Evolutionary conservation across 23 tunicate species (phyloP).

Genomic region (Botrylloides violaceus): DNA sequence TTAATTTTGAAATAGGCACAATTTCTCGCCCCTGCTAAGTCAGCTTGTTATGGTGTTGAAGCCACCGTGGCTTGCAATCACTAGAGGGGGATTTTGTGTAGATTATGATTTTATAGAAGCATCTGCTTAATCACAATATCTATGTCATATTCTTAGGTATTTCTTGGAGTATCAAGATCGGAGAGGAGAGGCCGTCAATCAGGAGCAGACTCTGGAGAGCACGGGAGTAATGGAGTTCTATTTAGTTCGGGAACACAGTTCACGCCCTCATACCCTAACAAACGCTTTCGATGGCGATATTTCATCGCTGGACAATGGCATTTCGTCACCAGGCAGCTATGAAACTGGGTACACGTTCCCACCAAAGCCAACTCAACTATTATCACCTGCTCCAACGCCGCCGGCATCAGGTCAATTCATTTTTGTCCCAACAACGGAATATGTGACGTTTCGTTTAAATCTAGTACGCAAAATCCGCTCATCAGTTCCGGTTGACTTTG

Average conservation of each 20-base stretch:
- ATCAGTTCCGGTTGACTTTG: neutral
- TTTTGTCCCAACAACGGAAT: conserved; percentile 19
- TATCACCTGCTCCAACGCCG: neutral
- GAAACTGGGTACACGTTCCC: conserved; percentile 18
- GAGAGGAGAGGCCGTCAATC: conserved; percentile 53
- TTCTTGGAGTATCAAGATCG: conserved; percentile 55
- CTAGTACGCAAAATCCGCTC: conserved; percentile 16
- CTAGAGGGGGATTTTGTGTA: too few species aligned
- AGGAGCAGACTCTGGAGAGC: conserved; percentile 79
- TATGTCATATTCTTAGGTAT: conserved; percentile 17
- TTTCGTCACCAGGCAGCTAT: neutral
- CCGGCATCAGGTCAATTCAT: conserved; percentile 1
- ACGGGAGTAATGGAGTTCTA: conserved; percentile 81
- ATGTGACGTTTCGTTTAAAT: conserved; percentile 11
- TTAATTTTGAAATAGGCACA: too few species aligned
- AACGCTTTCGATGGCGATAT: conserved; percentile 1
- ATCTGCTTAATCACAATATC: too few species aligned
- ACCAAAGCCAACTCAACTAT: neutral
- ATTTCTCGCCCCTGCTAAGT: too few species aligned
- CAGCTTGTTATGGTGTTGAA: too few species aligned
- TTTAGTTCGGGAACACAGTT: conserved; percentile 77
- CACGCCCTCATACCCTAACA: conserved; percentile 25
- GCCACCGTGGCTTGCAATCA: too few species aligned
- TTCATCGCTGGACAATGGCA: neutral
- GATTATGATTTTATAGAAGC: too few species aligned